Percentiles rank a stretch among this genome's conserved stretches.
Evolutionary conservation across 2,888 invertebrate species (phyloP).

Genomic region (Thysanoteuthis rhombus): DNA sequence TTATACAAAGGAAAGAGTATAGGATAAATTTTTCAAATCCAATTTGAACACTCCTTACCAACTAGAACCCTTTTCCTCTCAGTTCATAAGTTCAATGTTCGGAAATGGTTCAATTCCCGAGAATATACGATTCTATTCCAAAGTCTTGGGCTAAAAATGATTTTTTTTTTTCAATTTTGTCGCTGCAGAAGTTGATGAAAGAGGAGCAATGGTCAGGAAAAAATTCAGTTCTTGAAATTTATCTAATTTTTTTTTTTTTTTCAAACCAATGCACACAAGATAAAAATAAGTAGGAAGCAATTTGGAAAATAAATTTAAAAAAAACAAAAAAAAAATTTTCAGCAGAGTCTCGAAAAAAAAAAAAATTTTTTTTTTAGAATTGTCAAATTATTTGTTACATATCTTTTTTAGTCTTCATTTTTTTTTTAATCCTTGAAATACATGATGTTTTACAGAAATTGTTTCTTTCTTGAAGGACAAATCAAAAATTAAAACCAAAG

Average conservation of each 20-base stretch:
- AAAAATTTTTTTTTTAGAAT: background rate
- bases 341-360: background rate
- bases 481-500: background rate
- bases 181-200: background rate
- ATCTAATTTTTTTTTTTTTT: background rate
- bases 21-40: background rate
- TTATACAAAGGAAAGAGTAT: background rate
- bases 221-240: constrained; percentile 12
- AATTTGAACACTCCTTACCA: background rate
- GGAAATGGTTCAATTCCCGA: background rate
- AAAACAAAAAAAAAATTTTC: too few relatives aligned
- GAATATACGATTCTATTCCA: background rate
- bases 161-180: background rate
- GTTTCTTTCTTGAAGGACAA: background rate
- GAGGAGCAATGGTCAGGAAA: background rate
- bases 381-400: background rate
- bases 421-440: background rate
- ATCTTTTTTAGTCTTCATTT: background rate
- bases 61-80: background rate
- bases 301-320: background rate
- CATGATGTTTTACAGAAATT: background rate
- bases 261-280: background rate
- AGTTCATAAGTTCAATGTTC: background rate
- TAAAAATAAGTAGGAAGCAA: background rate
- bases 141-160: background rate